Percentiles rank a stretch among this genome's conserved stretches.
Conservation (phyloP, 2,888 invertebrate species). For the Unio delphinus region DNA sequence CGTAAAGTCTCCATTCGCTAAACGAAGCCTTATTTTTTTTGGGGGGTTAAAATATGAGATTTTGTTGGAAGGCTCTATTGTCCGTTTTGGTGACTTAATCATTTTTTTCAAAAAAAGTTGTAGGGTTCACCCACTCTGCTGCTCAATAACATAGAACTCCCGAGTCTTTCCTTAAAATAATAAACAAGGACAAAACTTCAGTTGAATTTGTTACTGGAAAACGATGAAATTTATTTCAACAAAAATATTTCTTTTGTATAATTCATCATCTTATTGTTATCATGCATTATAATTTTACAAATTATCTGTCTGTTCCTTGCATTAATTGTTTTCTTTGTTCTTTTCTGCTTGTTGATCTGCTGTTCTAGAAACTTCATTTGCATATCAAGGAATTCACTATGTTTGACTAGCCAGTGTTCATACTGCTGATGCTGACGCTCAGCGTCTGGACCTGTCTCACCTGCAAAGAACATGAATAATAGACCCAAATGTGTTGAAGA, state of each 20-base stretch:
- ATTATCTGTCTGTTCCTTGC: slow-evolving; percentile 80
- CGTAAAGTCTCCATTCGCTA: no score
- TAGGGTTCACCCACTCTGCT: no score
- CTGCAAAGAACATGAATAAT: slow-evolving; percentile 72
- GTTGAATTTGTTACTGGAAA: background rate
- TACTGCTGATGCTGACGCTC: slow-evolving; percentile 71
- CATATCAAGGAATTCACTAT: slow-evolving; percentile 71
- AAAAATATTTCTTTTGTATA: background rate
- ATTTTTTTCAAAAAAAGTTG: no score
- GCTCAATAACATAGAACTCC: no score
- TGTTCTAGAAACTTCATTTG: slow-evolving; percentile 89
- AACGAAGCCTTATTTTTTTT: no score
- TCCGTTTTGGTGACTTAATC: no score
- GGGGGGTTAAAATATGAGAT: no score
- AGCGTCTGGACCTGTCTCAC: slow-evolving; percentile 76
- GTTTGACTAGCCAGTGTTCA: slow-evolving; percentile 85
- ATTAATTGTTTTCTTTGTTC: slow-evolving; percentile 83
- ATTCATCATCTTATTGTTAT: background rate
- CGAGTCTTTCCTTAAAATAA: background rate
- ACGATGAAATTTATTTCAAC: no score
- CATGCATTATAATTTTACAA: background rate
- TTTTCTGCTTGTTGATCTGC: slow-evolving; percentile 89
- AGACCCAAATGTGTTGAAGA: no score
- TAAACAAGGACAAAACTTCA: no score
- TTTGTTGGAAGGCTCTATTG: no score